Percentiles rank a stretch among this genome's conserved stretches.
These are phyloP conservation scores for Meandrusa payeni DNA, from an alignment of 2,888 invertebrate genomes.

Conservation along the genomic window DNA sequence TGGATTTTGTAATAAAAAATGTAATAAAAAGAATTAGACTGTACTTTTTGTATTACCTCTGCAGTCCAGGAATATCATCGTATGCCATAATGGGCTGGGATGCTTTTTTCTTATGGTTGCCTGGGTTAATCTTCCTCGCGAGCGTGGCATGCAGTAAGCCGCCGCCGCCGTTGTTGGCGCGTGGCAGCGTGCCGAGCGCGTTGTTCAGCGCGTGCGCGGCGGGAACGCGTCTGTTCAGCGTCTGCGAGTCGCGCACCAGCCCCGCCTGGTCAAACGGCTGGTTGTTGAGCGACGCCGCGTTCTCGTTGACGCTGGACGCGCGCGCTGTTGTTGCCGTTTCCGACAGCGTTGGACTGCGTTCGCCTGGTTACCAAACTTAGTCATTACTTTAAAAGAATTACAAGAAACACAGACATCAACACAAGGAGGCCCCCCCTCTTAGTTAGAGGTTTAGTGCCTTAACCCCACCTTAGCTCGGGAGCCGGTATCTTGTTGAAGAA, in stretches of 20 bases:
- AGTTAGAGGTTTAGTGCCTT: too few relatives aligned
- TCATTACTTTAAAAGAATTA: too few relatives aligned
- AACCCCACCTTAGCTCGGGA: too few relatives aligned
- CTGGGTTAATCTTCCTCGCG: conserved; percentile 75
- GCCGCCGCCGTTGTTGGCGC: conserved; percentile 60
- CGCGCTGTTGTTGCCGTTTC: conserved; percentile 91
- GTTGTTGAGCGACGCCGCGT: conserved; percentile 58
- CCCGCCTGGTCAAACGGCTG: conserved; percentile 54
- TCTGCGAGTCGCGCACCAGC: conserved; percentile 42
- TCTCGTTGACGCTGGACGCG: conserved; percentile 85
- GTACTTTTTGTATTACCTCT: conserved; percentile 64
- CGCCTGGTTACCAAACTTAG: too few relatives aligned
- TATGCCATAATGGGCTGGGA: conserved; percentile 79
- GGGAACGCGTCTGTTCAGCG: conserved; percentile 55
- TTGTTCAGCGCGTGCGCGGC: conserved; percentile 66
- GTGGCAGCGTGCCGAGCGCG: conserved; percentile 61
- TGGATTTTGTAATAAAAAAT: too few relatives aligned
- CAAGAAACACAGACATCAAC: too few relatives aligned
- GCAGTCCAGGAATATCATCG: conserved; percentile 81
- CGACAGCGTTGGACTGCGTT: conserved; percentile 90
- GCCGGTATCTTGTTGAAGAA: too few relatives aligned
- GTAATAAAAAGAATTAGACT: too few relatives aligned
- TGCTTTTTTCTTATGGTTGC: conserved; percentile 73
- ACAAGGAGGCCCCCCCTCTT: too few relatives aligned
- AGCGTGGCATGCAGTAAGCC: conserved; percentile 63